Evolutionary conservation across 64 coral and sea anemone species (phyloP).

Genomic region (Acropora tenuis): DNA sequence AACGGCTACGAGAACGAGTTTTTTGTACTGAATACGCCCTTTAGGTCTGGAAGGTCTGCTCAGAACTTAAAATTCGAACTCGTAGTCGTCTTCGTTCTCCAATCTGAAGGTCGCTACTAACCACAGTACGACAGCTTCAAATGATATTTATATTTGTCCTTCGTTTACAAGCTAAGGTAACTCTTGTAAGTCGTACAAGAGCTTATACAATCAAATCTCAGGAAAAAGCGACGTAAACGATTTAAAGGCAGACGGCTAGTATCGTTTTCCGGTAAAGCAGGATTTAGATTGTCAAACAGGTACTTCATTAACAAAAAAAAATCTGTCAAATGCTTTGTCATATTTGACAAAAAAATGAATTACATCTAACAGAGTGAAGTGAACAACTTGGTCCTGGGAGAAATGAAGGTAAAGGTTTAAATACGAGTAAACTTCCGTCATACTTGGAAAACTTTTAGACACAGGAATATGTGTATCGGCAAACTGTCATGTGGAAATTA

Average conservation of each 20-base stretch:
- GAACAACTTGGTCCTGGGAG: neutral
- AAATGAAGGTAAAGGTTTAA: neutral
- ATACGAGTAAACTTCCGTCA: neutral
- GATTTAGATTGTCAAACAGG: slow-evolving; percentile 27
- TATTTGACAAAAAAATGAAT: too few species aligned
- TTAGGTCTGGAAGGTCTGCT: too few species aligned
- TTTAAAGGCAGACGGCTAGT: neutral
- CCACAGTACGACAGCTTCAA: too few species aligned
- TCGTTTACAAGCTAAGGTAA: neutral
- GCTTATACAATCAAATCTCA: neutral
- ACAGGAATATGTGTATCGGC: too few species aligned
- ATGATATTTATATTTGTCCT: neutral
- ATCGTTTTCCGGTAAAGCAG: slow-evolving; percentile 19
- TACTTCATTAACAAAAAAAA: neutral
- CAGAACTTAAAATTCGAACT: too few species aligned
- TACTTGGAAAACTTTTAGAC: too few species aligned
- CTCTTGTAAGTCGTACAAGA: slow-evolving; percentile 33
- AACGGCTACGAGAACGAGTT: too few species aligned
- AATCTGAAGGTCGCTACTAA: too few species aligned
- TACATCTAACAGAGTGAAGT: neutral
- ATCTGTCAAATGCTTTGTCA: too few species aligned
- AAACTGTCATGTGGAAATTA: too few species aligned
- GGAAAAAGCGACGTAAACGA: slow-evolving; percentile 9
- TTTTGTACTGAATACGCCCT: too few species aligned
- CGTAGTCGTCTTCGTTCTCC: too few species aligned